These are phyloP conservation scores for Spermophilus dauricus DNA, from an alignment of 2,113 vertebrate species.

Conservation along the genomic window DNA sequence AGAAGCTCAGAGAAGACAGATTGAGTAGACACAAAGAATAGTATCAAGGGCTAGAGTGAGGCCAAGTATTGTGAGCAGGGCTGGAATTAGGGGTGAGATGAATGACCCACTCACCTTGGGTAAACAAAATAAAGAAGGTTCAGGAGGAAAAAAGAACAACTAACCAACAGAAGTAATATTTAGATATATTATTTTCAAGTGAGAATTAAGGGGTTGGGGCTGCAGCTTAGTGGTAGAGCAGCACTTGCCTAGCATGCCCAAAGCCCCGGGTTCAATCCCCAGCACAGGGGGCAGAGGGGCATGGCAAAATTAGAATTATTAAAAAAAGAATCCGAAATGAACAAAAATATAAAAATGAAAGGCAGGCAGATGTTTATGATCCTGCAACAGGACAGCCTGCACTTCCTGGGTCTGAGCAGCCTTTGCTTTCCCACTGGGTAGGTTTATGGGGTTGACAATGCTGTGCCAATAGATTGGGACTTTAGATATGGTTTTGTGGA, in stretches of 20 bases:
- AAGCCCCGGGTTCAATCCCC: too few species aligned
- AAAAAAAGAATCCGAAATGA: background rate
- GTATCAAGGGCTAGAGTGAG: background rate
- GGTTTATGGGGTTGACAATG: background rate
- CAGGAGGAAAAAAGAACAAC: background rate
- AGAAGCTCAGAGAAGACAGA: background rate
- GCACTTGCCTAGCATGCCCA: too few species aligned
- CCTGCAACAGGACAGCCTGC: background rate
- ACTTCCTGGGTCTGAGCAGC: background rate
- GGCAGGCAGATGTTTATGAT: rapidly evolving
- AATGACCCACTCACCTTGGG: background rate
- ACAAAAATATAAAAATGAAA: background rate
- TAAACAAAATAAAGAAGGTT: background rate
- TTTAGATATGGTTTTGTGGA: background rate
- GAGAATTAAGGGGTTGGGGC: background rate
- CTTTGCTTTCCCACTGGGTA: background rate
- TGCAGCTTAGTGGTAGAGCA: too few species aligned
- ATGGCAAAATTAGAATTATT: background rate
- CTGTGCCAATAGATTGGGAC: background rate
- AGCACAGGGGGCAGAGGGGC: too few species aligned
- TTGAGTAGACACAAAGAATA: background rate
- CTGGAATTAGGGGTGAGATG: background rate
- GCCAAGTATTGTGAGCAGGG: background rate
- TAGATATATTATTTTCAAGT: background rate
- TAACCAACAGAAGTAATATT: background rate